Base-by-base conservation (phyloP, 2,113 vertebrate genomes). In the Stigmatopora nigra region DNA sequence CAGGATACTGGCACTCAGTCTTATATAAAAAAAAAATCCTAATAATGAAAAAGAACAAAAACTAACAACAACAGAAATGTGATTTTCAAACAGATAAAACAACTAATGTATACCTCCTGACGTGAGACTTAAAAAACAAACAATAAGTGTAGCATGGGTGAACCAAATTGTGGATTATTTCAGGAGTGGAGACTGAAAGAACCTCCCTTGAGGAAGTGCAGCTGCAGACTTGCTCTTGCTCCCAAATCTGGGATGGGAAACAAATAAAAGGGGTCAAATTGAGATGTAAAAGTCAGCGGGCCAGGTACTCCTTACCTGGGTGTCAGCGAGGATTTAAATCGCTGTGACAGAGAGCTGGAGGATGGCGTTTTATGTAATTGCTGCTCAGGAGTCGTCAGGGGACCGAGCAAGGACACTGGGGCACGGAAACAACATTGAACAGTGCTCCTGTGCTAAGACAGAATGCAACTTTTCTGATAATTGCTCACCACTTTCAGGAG, bases 361-460 rank as follows among this genome's bases (percentile, higher is more conserved):
- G 94, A 98, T 0, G 94, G 93, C 0, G 94, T 98, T 87, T 98
- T 99, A 78, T 75, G 88, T 77, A 98, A 78, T 79, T 96, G 95
- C 67, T 94, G 93, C 45, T 99, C 96, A 0, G 97, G 97, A 38
- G 97, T 99, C 15, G 94, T 97, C 77, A 98, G 86, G 0, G 96
- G 96, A 3, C 95, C 97, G 68, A 99, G 81, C 53, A 99, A 91
- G 74, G 93, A 97, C 82, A 92, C 97, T 99, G 86, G 19, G 86
- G 19, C 86, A 86, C 10, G 62, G 44, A 0, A 51, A 13, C 76
- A 69, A 74, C 60, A 17, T 51, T 52, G n/a, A 15, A 36, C 16
- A 1, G 13, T 0, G 13, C 4, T 20, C 12, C 11, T 45, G n/a
- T n/a, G n/a, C n/a, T 44, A 22, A 22, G 14, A 31, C 4, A 11